Percentiles rank a stretch among this genome's conserved stretches.
Evolutionary conservation across 2,113 vertebrate species (phyloP).

Genomic region (Clinocottus analis): DNA sequence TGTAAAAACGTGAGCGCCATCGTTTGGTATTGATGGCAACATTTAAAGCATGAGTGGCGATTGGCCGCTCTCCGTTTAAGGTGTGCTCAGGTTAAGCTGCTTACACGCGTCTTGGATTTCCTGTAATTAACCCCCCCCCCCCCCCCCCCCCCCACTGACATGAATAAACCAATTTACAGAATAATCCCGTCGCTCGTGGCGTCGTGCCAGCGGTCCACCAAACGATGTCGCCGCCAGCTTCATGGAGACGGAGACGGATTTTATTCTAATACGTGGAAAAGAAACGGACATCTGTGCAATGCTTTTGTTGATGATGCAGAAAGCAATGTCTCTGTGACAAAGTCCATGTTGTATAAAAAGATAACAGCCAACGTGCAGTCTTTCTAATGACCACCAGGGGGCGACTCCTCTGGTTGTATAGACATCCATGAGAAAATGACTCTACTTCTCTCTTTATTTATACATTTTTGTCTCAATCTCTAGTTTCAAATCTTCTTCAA

Average conservation of each 20-base stretch:
- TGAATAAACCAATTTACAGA: slow-evolving; percentile 53
- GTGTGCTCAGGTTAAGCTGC: slow-evolving; percentile 36
- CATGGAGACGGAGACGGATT: not conserved
- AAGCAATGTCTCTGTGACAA: not conserved
- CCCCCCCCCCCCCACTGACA: too few species aligned
- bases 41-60: slow-evolving; percentile 17
- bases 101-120: slow-evolving; percentile 27
- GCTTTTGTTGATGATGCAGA: not conserved
- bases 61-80: not conserved
- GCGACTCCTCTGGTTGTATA: not conserved
- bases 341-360: not conserved
- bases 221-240: too few species aligned
- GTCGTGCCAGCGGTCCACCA: not conserved
- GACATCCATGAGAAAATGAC: not conserved
- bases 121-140: too few species aligned
- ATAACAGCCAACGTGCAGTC: not conserved
- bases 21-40: not conserved
- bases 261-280: not conserved
- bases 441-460: too few species aligned
- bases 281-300: not conserved
- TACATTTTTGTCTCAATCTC: not conserved
- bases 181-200: not conserved
- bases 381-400: too few species aligned
- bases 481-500: not conserved
- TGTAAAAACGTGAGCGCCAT: not conserved